Evolutionary conservation across 2,888 invertebrate genomes (phyloP).

Genomic region (Calliphora vomitoria): DNA sequence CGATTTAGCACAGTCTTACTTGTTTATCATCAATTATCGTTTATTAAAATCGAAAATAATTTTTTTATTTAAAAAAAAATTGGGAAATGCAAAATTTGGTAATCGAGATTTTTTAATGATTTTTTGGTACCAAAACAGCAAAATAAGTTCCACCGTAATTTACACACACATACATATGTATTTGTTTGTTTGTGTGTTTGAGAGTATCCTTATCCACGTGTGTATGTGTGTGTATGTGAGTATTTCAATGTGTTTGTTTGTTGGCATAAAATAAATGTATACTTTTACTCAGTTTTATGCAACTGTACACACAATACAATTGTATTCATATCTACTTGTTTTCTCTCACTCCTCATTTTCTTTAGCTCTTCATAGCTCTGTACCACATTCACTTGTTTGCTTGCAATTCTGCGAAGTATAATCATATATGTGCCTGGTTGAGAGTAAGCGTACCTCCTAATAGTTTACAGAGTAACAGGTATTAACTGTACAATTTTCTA

Average conservation of each 20-base stretch:
- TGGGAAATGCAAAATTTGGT: no score
- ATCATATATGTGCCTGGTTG: background rate
- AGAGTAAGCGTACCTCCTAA: background rate
- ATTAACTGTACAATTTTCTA: no score
- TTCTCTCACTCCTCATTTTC: background rate
- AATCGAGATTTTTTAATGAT: no score
- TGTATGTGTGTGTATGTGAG: background rate
- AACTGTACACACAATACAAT: slow-evolving; percentile 2
- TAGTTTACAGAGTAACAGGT: background rate
- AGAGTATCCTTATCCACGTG: background rate
- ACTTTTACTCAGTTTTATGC: background rate
- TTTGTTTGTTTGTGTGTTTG: background rate
- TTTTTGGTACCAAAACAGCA: no score
- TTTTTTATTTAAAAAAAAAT: no score
- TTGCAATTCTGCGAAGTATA: background rate
- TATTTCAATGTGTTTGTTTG: slow-evolving; percentile 10
- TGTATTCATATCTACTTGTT: background rate
- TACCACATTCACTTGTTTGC: background rate
- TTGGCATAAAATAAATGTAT: slow-evolving; percentile 26
- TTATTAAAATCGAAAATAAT: no score
- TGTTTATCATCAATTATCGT: no score
- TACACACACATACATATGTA: background rate
- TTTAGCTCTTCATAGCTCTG: background rate
- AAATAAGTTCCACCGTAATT: no score
- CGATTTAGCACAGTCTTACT: no score